These are phyloP conservation scores for Perca fluviatilis DNA, from an alignment of 2,113 vertebrate genomes.

Conservation along the genomic window DNA sequence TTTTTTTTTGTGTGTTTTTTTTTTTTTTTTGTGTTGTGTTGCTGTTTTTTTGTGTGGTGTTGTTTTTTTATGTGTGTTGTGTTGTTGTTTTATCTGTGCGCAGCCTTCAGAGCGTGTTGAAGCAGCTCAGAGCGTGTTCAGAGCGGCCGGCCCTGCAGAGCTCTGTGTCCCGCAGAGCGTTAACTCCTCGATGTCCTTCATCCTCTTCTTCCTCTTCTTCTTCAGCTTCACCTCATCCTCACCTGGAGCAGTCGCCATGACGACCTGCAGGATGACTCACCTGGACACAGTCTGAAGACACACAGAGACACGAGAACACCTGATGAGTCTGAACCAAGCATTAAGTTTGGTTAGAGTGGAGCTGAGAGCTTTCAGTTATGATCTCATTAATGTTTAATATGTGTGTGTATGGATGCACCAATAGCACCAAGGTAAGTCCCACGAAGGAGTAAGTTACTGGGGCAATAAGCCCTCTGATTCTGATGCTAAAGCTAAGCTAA, in stretches of 20 bases:
- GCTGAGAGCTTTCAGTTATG: too few relatives aligned
- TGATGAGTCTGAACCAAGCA: not conserved
- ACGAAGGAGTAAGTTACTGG: too few relatives aligned
- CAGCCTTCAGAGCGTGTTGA: constrained; percentile 85
- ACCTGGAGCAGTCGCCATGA: constrained; percentile 71
- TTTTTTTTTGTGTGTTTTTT: too few relatives aligned
- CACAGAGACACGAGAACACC: not conserved
- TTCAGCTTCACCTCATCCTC: constrained; percentile 68
- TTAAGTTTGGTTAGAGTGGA: too few relatives aligned
- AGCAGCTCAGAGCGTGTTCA: constrained; percentile 79
- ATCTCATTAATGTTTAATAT: too few relatives aligned
- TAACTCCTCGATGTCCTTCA: constrained; percentile 71
- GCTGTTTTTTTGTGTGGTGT: too few relatives aligned
- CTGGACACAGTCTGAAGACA: constrained; percentile 1
- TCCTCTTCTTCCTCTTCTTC: constrained; percentile 36
- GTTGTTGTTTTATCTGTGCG: constrained; percentile 20
- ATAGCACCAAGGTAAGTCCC: too few relatives aligned
- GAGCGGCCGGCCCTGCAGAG: constrained; percentile 71
- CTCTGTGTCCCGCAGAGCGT: constrained; percentile 80
- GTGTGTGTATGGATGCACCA: too few relatives aligned
- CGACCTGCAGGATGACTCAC: not conserved
- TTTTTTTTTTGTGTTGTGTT: too few relatives aligned
- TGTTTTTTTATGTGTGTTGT: too few relatives aligned
- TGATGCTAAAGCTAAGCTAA: not conserved
- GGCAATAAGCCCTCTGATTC: too few relatives aligned